Evolutionary conservation across 2,797 vertebrate genomes (phyloP), one percentile per base, ranked within the genome.

Genomic region (Brachymystax lenok): DNA sequence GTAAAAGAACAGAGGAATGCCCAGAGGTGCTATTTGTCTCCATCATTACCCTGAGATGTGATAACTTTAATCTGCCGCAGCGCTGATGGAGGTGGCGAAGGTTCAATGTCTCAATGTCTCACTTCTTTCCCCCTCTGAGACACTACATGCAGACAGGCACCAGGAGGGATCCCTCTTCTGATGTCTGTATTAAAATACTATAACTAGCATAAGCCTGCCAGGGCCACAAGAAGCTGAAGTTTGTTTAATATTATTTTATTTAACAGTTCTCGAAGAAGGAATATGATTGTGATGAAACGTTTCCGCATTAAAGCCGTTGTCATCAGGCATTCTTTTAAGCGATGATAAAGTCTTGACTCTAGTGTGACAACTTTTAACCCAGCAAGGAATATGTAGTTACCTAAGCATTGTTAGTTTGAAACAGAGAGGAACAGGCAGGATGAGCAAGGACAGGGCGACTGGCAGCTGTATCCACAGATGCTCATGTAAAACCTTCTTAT

Each of bases 381-480:
- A n/a, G 19, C 17, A n/a, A n/a, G 63, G n/a, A 33, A 46, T 46
- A 13, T 46, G 40, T 3, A 10, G 83, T 90, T 88, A 46, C 40
- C 40, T 46, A 10, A 46, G 40, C 40, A 46, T 46, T 90, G 81
- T 91, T 86, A 90, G 82, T 88, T 88, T 88, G 84, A 88, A 90
- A 83, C 80, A 82, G 19, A 72, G 59, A 56, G 24, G 83, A 73
- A 74, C 83, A 90, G 77, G 80, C 89, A 86, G 85, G 83, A 82
- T 82, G 83, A 46, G 10, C 10, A 10, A 46, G 40, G 88, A 90
- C 90, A 86, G 91, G 93, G 90, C 86, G 75, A 86, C 90, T 87
- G 71, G 92, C 94, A 95, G 94, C 94, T 95, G 94, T 90, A 94
- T 91, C 89, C 92, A 92, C 94, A 95, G 94, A 94, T 94, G 94